Evolutionary conservation across 2,113 vertebrate genomes (phyloP), one percentile per base, ranked within the genome.

Genomic region (Corapipo altera): DNA sequence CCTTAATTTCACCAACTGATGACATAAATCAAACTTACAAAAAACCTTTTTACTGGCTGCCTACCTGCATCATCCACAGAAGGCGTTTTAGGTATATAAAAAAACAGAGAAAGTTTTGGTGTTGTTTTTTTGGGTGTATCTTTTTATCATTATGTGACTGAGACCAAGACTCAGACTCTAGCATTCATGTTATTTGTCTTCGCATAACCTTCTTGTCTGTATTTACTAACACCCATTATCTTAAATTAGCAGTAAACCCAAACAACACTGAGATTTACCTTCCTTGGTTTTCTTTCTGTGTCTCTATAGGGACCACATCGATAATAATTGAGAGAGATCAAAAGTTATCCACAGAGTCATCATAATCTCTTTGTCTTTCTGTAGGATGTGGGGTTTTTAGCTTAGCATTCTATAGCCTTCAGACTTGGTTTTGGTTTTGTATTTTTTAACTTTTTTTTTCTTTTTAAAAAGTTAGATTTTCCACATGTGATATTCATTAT

Each of bases 111-210:
- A 85, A 1, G 0, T 15, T 69, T 88, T 54, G 11, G 13, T 64
- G 27, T 0, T 3, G 35, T 8, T 49, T 61, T 15, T 71, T 39
- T 5, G 11, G 4, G 28, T 22, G 3, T 6, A 15, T 6, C 15
- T 57, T 80, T 73, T 41, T 37, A 30, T 76, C 20, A 17, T 5
- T 78, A 10, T 44, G 8, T 64, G 28, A 33, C 12, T 65, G 8
- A 46, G 19, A 33, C 15, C 32, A 83, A 69, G 22, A 64, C 6
- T 35, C 9, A 6, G 5, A 78, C 8, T 28, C 5, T 37, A 64
- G 13, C 6, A 52, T 57, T 82, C 20, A 26, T 28, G 17, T 35
- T 69, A 15, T 39, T 66, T n/a, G 3, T 44, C 16, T 55, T 73
- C 20, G 14, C 54, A 8, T 32, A 87, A 39, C 6, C 1, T 6